Conservation (phyloP, 2,113 vertebrate species). For the Mixornis gularis region DNA sequence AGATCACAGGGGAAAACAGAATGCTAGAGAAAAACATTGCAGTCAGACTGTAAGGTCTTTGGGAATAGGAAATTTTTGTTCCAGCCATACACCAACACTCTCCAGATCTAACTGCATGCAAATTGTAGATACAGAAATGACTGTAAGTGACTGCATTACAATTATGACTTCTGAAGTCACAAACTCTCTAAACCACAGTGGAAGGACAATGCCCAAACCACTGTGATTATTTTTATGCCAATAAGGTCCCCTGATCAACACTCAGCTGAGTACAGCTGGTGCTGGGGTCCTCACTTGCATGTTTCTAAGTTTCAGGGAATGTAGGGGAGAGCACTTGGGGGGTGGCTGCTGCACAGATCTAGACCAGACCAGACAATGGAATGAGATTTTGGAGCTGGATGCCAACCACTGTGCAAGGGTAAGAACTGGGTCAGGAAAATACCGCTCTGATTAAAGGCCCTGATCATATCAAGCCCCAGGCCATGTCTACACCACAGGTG, state of each 20-base stretch:
- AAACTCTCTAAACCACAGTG: neutral
- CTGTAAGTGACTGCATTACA: neutral
- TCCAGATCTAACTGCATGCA: neutral
- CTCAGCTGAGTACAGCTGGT: neutral
- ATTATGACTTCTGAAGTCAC: neutral
- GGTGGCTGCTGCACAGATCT: neutral
- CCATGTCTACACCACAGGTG: slow-evolving; percentile 48
- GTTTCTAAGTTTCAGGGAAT: neutral
- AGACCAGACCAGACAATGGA: neutral
- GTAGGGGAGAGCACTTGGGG: neutral
- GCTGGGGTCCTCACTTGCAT: neutral
- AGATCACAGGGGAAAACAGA: neutral
- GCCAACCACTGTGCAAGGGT: neutral
- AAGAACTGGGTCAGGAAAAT: slow-evolving; percentile 57
- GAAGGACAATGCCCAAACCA: neutral
- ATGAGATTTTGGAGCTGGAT: neutral
- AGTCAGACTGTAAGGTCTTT: neutral
- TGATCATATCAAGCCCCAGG: slow-evolving; percentile 14
- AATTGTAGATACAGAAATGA: neutral
- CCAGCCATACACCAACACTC: neutral
- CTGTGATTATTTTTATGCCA: neutral
- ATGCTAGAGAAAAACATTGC: neutral
- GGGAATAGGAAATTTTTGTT: neutral
- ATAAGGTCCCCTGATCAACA: neutral
- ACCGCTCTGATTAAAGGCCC: slow-evolving; percentile 36